These are phyloP conservation scores for Grammomys dolichurus DNA, from an alignment of 2,113 vertebrate species.

Conservation along the genomic window DNA sequence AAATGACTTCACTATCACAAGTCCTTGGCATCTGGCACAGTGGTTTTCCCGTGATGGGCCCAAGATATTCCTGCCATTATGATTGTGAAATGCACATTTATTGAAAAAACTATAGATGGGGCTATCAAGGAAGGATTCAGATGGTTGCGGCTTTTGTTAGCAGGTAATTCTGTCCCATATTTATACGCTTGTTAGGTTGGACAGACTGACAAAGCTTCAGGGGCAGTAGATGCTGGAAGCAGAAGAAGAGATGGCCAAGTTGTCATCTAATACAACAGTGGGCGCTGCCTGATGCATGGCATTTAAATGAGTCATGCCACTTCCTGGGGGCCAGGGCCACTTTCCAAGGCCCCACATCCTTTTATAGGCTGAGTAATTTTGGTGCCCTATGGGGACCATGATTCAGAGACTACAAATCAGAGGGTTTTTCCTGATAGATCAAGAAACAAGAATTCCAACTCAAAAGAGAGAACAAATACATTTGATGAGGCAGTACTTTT, in stretches of 20 bases:
- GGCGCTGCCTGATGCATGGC: neutral
- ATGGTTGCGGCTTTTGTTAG: neutral
- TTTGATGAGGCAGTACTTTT: neutral
- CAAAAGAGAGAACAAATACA: neutral
- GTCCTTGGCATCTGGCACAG: neutral
- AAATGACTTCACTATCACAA: neutral
- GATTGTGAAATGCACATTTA: neutral
- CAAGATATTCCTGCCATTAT: neutral
- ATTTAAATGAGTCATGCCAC: neutral
- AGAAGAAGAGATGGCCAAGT: neutral
- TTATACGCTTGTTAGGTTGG: neutral
- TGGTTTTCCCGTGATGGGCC: neutral
- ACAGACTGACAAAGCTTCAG: neutral
- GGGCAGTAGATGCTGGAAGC: neutral
- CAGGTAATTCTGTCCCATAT: neutral
- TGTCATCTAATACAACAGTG: neutral
- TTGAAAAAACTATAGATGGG: neutral
- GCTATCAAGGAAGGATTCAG: neutral
- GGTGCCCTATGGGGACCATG: neutral
- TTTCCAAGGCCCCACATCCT: neutral
- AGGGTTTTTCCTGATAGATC: neutral
- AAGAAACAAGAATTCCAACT: neutral
- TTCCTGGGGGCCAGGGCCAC: neutral
- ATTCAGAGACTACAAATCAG: constrained; percentile 9
- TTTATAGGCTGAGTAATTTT: neutral